phyloP scores from a whole-genome alignment of 2,888 invertebrate genomes.

The Pollenia amentaria region DNA sequence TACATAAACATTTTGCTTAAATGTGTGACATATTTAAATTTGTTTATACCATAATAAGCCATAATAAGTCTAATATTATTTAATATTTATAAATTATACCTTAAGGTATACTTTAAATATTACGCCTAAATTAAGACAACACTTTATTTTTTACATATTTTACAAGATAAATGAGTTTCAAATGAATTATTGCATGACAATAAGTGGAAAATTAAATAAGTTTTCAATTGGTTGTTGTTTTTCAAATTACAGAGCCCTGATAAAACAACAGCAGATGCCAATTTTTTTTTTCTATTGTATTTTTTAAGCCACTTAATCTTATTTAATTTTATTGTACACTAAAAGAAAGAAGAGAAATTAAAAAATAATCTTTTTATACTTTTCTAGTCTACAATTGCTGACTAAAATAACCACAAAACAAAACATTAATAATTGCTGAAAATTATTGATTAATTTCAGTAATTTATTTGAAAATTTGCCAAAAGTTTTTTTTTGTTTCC shows the following conservation, averaged over 20 bases:
- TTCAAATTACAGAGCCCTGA: not conserved
- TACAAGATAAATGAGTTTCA: not conserved
- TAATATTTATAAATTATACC: not conserved
- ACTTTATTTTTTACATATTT: not conserved
- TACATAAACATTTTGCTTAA: not conserved
- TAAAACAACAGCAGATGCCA: not conserved
- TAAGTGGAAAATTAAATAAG: not conserved
- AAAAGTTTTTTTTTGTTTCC: no score
- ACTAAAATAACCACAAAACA: no score
- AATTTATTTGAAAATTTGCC: no score
- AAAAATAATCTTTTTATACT: no score
- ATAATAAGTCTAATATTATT: no score
- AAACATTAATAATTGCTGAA: no score
- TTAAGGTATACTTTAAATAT: not conserved
- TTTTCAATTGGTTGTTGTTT: not conserved
- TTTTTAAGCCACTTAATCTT: conserved; percentile 10
- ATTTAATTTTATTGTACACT: not conserved
- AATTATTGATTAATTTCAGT: no score
- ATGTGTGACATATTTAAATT: not conserved
- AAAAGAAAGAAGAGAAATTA: not conserved
- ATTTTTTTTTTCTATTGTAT: not conserved
- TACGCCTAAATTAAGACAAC: not conserved
- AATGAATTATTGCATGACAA: not conserved
- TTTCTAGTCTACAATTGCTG: no score
- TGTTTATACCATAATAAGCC: no score